A percentile compares a stretch with the other conserved stretches of the same genome.
These are phyloP conservation scores for Craterocephalus amniculus DNA, from an alignment of 2,797 vertebrate species.

Conservation along the genomic window DNA sequence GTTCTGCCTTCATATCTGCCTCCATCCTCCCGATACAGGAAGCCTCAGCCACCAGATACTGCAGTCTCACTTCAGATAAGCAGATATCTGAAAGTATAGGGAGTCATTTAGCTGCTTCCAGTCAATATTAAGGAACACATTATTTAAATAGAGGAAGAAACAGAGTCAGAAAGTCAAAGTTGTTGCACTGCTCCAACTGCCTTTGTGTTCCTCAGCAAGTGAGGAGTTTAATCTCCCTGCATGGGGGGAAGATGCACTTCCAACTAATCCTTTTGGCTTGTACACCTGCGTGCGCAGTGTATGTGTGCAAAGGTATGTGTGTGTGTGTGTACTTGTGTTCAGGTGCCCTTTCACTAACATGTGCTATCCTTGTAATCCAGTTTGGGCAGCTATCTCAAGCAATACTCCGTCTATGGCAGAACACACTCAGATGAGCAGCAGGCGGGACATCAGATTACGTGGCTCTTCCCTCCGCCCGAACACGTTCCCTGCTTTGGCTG, in stretches of 20 bases:
- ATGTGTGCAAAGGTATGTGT: conserved; percentile 14
- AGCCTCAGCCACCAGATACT: conserved; percentile 12
- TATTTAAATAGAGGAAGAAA: background rate
- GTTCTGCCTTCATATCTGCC: conserved; percentile 22
- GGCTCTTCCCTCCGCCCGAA: conserved; percentile 19
- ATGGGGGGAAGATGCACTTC: conserved; percentile 38
- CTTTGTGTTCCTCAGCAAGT: conserved; percentile 21
- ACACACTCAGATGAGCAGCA: conserved; percentile 36
- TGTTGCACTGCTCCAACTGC: background rate
- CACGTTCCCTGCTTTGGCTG: conserved; percentile 20
- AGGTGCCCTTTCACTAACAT: conserved; percentile 62
- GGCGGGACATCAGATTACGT: conserved; percentile 66
- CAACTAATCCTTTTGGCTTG: conserved; percentile 59
- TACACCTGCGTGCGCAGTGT: conserved; percentile 32
- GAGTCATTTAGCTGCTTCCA: conserved; percentile 25
- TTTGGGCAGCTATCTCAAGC: conserved; percentile 59
- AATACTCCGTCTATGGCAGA: conserved; percentile 22
- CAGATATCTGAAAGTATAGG: conserved; percentile 44
- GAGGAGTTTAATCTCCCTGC: conserved; percentile 52
- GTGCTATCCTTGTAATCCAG: conserved; percentile 66
- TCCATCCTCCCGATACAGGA: conserved; percentile 41
- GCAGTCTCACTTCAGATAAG: conserved; percentile 33
- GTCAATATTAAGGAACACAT: background rate
- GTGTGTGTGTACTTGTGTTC: conserved; percentile 28
- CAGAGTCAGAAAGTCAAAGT: conserved; percentile 11